Base-by-base conservation (phyloP, 2,797 vertebrate species). In the Carcharodon carcharias region DNA sequence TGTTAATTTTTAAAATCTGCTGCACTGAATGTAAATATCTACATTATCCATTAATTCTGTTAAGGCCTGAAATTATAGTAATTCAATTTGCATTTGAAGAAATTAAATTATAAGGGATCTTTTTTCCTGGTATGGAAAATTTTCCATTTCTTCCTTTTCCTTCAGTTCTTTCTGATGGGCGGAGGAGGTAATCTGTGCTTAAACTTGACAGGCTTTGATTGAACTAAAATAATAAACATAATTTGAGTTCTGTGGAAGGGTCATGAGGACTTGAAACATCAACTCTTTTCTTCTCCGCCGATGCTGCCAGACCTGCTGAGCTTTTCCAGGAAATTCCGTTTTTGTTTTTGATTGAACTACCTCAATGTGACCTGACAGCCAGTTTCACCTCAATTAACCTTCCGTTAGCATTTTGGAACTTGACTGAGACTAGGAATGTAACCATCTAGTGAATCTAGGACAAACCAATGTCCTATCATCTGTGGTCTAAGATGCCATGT, bases 21-120 rank as follows among this genome's bases (percentile, higher is more conserved):
- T 45, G 23, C n/a, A 28, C 3, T 95, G 92, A 95, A 95, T 67
- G 61, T 95, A 40, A 95, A 95, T 95, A 95, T 18, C 61, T 45
- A 1, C n/a, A 65, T 12, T 67, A 8, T 21, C 40, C 40, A 3
- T 82, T 1, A 82, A 21, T 82, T 82, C 80, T 7, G 4, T 45
- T 82, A 2, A 8, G 11, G 26, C 11, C 54, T 88, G 50, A 56
- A 88, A 2, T 88, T 56, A 56, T 50, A 31, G 28, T 88, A 56
- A 31, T 56, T 31, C 50, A 11, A 56, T 88, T 56, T 31, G 50
- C 54, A 56, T 31, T 56, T 56, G 50, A 56, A 88, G 54, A 88
- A 88, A 88, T 88, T 9, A 23, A 56, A 54, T 88, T 54, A 54
- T 31, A 2, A 21, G 87, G 50, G 16, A 82, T 45, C n/a, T 82